Evolutionary conservation across 2,113 vertebrate species (phyloP).

Genomic region (Pollachius pollachius): DNA sequence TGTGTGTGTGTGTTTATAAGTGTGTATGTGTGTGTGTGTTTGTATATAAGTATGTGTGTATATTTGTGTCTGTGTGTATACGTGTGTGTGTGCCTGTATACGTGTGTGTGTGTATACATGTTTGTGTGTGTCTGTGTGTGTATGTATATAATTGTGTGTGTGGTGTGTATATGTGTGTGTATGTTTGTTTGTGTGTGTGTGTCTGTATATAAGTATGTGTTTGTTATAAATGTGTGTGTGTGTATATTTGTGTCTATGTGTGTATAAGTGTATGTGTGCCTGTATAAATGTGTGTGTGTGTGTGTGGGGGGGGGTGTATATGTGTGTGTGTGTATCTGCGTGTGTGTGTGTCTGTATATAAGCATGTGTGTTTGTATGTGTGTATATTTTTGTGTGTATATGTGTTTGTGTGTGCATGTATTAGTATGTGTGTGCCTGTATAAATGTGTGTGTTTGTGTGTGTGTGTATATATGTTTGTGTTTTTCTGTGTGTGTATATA

Average conservation of each 20-base stretch:
- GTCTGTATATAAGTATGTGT: background rate
- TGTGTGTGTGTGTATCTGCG: too few species aligned
- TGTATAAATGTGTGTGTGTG: too few species aligned
- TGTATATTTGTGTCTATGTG: too few species aligned
- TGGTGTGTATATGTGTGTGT: background rate
- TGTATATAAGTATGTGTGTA: too few species aligned
- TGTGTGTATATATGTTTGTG: slow-evolving; percentile 4
- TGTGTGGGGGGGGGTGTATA: too few species aligned
- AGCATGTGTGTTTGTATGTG: slow-evolving; percentile 1
- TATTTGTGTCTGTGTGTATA: too few species aligned
- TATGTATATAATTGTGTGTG: background rate
- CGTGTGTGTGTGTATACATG: slow-evolving; percentile 7
- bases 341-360: background rate
- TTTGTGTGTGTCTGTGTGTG: background rate
- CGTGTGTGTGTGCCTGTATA: background rate
- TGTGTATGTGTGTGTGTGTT: background rate
- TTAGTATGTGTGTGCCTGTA: background rate
- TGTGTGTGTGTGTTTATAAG: background rate
- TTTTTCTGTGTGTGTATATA: background rate
- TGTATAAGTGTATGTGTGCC: too few species aligned
- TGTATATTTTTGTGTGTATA: background rate
- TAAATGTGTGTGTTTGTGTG: background rate
- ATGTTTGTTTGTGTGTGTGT: slow-evolving; percentile 9
- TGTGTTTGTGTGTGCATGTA: background rate
- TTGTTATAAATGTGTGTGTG: background rate